phyloP scores from a whole-genome alignment of 1,140 invertebrate genomes.

The Pachypsylla venusta region DNA sequence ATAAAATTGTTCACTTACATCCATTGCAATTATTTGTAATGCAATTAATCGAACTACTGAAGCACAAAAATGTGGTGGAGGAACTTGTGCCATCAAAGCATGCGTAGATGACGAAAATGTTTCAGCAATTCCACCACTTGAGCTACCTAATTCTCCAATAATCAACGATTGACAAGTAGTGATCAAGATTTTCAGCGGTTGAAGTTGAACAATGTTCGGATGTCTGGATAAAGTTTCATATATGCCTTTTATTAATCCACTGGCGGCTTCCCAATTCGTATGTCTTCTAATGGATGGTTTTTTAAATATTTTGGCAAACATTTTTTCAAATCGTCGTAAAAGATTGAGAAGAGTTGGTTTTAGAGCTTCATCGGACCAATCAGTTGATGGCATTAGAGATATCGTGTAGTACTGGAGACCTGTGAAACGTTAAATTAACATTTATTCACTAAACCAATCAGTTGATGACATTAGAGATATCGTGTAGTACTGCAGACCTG shows the following conservation, averaged over 20 bases:
- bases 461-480: no score
- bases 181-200: slow-evolving; percentile 75
- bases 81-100: slow-evolving; percentile 69
- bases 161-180: slow-evolving; percentile 72
- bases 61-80: slow-evolving; percentile 87
- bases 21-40: slow-evolving; percentile 80
- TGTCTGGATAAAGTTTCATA: slow-evolving; percentile 85
- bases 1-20: slow-evolving; percentile 52
- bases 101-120: slow-evolving; percentile 53
- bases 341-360: slow-evolving; percentile 83
- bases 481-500: no score
- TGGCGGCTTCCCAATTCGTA: slow-evolving; percentile 91
- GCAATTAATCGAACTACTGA: slow-evolving; percentile 85
- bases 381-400: slow-evolving; percentile 81
- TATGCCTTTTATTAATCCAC: slow-evolving; percentile 80
- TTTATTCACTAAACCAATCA: no score
- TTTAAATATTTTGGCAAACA: slow-evolving; percentile 94
- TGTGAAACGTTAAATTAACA: no score
- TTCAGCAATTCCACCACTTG: slow-evolving; percentile 37
- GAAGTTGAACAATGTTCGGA: slow-evolving; percentile 87
- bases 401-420: slow-evolving; percentile 89
- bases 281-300: slow-evolving; percentile 78
- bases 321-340: slow-evolving; percentile 83
- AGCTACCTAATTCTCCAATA: slow-evolving; percentile 48
- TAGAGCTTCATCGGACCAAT: slow-evolving; percentile 92